These are phyloP conservation scores for Salvelinus alpinus DNA, from an alignment of 2,113 vertebrate genomes.

Conservation along the genomic window DNA sequence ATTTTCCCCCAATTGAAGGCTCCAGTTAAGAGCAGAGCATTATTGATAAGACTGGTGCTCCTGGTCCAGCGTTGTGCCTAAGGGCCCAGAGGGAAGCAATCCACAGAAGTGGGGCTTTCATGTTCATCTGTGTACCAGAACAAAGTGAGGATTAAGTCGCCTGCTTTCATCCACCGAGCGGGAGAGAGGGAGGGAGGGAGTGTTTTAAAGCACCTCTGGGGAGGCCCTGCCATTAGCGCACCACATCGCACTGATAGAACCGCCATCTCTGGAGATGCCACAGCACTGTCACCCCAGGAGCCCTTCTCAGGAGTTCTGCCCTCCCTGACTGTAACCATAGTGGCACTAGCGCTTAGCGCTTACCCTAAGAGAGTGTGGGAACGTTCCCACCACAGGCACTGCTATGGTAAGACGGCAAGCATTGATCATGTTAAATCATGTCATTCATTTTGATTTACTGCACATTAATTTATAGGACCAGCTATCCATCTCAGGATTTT, in stretches of 20 bases:
- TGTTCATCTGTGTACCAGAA: conserved; percentile 81
- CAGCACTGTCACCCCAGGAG: conserved; percentile 49
- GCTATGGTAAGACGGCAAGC: not conserved
- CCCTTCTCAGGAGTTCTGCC: conserved; percentile 39
- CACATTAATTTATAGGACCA: no score
- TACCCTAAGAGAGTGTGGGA: conserved; percentile 59
- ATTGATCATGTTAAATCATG: no score
- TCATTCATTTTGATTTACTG: no score
- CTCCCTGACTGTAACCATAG: conserved; percentile 57
- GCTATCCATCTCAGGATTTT: conserved; percentile 19
- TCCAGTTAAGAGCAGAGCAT: conserved; percentile 78
- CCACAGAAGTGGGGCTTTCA: conserved; percentile 81
- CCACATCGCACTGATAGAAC: conserved; percentile 31
- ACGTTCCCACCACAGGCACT: conserved; percentile 38
- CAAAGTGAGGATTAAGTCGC: conserved; percentile 79
- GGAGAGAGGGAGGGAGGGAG: conserved; percentile 25
- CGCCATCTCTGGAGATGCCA: conserved; percentile 52
- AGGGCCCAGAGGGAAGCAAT: conserved; percentile 72
- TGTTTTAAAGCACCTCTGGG: conserved; percentile 51
- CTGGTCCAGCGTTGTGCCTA: conserved; percentile 66
- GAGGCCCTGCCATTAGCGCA: conserved; percentile 23
- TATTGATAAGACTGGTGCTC: conserved; percentile 82
- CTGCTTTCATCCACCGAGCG: conserved; percentile 73
- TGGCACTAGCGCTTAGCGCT: conserved; percentile 32
- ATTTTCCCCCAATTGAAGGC: conserved; percentile 81